Conservation (phyloP, 2,888 invertebrate species). For the Epinotia ramella region DNA sequence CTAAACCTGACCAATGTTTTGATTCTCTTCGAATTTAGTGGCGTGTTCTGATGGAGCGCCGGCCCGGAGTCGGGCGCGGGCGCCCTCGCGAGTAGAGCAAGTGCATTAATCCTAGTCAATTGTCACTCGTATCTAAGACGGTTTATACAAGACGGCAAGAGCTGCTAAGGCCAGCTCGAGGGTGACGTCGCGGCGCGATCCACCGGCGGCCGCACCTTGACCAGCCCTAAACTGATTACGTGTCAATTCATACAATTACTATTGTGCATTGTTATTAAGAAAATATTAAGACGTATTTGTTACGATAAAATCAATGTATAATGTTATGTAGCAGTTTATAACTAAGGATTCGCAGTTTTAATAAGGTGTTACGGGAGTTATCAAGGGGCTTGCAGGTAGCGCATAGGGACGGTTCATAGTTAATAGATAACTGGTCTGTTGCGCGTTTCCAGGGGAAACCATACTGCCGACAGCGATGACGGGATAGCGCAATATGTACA, state of each 20-base stretch:
- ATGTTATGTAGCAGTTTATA: slow-evolving; percentile 81
- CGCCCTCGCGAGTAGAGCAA: slow-evolving; percentile 59
- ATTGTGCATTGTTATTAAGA: slow-evolving; percentile 81
- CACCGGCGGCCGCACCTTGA: slow-evolving; percentile 47
- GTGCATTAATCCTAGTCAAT: slow-evolving; percentile 83
- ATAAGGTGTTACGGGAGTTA: slow-evolving; percentile 51
- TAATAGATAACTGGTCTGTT: not conserved
- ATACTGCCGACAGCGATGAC: not conserved
- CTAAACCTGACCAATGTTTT: slow-evolving; percentile 79
- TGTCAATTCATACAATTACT: slow-evolving; percentile 84
- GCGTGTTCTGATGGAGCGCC: slow-evolving; percentile 66
- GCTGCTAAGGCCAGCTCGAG: slow-evolving; percentile 52
- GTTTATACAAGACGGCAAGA: slow-evolving; percentile 54
- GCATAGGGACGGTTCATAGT: slow-evolving; percentile 1
- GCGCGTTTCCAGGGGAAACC: not conserved
- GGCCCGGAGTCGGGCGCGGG: slow-evolving; percentile 51
- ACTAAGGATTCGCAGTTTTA: slow-evolving; percentile 68
- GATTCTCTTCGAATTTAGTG: slow-evolving; percentile 66
- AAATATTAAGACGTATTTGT: slow-evolving; percentile 76
- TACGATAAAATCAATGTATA: slow-evolving; percentile 74
- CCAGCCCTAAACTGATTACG: slow-evolving; percentile 67
- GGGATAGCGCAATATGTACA: not conserved
- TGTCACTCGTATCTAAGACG: slow-evolving; percentile 78
- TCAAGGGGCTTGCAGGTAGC: slow-evolving; percentile 1
- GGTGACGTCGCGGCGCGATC: slow-evolving; percentile 46